A percentile compares a stretch with the other conserved stretches of the same genome.
Evolutionary conservation across 2,797 vertebrate species (phyloP).

Genomic region (Thunnus albacares): DNA sequence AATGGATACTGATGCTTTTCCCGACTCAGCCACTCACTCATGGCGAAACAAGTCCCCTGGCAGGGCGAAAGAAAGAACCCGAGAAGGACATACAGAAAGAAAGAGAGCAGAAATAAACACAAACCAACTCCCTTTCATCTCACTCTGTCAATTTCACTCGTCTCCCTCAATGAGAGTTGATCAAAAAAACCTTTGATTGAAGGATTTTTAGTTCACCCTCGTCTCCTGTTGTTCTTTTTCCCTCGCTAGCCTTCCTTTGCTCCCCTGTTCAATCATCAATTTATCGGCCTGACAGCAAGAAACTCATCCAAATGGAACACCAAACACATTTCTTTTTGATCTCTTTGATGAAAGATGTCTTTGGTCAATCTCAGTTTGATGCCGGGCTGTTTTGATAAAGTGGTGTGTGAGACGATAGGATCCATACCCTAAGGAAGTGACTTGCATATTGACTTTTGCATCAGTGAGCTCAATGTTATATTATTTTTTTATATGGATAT

Average conservation of each 20-base stretch:
- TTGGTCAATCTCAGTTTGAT: conserved; percentile 50
- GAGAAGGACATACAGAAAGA: conserved; percentile 15
- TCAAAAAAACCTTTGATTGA: conserved; percentile 33
- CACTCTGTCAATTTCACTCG: background rate
- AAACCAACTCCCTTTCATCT: conserved; percentile 33
- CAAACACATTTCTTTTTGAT: conserved; percentile 44
- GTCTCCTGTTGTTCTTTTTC: background rate
- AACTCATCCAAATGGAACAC: conserved; percentile 35
- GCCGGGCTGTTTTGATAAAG: conserved; percentile 27
- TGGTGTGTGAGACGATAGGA: background rate
- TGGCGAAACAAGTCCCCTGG: conserved; percentile 49
- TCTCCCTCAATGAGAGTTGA: conserved; percentile 35
- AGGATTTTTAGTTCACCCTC: conserved; percentile 27
- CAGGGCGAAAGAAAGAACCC: background rate
- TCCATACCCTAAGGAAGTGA: background rate
- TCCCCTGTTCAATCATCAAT: conserved; percentile 42
- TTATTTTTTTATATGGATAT: conserved; percentile 17
- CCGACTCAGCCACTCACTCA: conserved; percentile 47
- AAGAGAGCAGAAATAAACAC: conserved; percentile 5
- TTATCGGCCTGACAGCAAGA: conserved; percentile 33
- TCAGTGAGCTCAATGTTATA: conserved; percentile 17
- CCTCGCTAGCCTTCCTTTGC: conserved; percentile 3
- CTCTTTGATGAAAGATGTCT: conserved; percentile 47
- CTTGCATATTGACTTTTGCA: conserved; percentile 3
- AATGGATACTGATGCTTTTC: conserved; percentile 79